phyloP scores from a whole-genome alignment of 1,140 invertebrate genomes.

The Aricia agestis region DNA sequence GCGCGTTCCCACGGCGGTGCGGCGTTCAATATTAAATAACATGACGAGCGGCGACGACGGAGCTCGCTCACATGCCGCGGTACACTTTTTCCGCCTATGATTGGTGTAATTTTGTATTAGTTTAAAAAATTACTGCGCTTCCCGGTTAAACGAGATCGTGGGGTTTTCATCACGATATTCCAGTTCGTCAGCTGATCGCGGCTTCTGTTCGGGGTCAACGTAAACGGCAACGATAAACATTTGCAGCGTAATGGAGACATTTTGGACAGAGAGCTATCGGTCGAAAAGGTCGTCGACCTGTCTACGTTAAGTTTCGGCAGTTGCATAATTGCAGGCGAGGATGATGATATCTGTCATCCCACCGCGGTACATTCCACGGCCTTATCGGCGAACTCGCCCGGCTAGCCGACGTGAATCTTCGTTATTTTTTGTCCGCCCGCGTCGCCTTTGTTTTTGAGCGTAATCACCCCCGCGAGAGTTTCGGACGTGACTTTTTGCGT shows the following conservation, averaged over 20 bases:
- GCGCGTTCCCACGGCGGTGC: conserved; percentile 5
- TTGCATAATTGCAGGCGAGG: neutral
- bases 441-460: neutral
- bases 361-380: neutral
- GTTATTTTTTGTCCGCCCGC: neutral
- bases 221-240: neutral
- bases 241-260: neutral
- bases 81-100: conserved; percentile 13
- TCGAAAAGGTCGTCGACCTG: neutral
- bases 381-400: neutral
- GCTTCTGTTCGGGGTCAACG: neutral
- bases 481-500: neutral
- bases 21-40: conserved; percentile 14
- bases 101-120: conserved; percentile 15
- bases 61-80: neutral
- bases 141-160: neutral
- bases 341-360: neutral
- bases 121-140: conserved; percentile 6
- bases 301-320: neutral
- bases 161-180: neutral
- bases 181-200: neutral
- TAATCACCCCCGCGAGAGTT: neutral
- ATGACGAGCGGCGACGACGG: conserved; percentile 1
- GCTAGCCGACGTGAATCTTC: neutral
- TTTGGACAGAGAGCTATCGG: neutral